A percentile compares a stretch with the other conserved stretches of the same genome.
Conservation (phyloP, 2,797 vertebrate species). For the Ammospiza maritima region DNA sequence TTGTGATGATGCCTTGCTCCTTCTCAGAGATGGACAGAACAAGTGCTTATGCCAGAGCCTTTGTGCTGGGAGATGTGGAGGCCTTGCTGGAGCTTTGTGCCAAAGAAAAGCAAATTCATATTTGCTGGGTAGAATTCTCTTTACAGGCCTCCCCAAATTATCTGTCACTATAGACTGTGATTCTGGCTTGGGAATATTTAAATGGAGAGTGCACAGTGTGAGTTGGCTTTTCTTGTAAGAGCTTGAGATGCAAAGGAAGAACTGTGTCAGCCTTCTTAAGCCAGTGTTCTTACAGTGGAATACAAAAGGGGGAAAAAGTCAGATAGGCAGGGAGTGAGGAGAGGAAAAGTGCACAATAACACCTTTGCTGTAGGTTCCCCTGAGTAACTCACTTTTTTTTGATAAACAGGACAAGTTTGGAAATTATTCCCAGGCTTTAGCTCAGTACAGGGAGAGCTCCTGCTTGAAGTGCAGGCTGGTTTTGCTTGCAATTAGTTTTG, state of each 20-base stretch:
- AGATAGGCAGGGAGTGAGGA: not conserved
- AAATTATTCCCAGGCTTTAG: not conserved
- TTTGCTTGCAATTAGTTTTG: not conserved
- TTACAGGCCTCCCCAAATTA: not conserved
- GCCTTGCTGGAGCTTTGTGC: not conserved
- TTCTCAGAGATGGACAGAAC: not conserved
- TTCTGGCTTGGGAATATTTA: not conserved
- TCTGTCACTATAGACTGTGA: not conserved
- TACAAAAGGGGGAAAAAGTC: not conserved
- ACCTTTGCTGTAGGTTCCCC: not conserved
- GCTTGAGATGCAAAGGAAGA: not conserved
- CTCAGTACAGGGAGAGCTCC: not conserved
- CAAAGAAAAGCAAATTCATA: not conserved
- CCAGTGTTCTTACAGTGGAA: not conserved
- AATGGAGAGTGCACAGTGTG: not conserved
- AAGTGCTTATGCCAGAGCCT: not conserved
- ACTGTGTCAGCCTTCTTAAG: not conserved
- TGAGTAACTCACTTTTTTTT: not conserved
- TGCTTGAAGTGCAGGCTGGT: not conserved
- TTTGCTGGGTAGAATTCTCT: not conserved
- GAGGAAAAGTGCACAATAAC: not conserved
- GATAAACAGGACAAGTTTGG: not conserved
- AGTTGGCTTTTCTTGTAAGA: not conserved
- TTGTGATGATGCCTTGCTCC: not conserved
- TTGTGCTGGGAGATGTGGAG: not conserved